Conservation (phyloP, 1,140 invertebrate species). For the Cyphomyrmex costatus region DNA sequence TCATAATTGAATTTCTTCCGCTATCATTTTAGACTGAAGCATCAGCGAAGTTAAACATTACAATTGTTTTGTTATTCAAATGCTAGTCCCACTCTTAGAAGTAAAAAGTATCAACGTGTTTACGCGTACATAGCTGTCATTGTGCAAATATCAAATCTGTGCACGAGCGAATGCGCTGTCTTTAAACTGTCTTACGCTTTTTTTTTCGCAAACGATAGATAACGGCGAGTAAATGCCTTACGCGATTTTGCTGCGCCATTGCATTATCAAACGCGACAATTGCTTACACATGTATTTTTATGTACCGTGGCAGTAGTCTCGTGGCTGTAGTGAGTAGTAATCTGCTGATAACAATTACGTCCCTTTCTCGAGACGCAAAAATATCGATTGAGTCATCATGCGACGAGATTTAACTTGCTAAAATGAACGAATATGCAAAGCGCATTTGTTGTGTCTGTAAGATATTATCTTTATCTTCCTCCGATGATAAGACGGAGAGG, state of each 20-base stretch:
- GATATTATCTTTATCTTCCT: not conserved
- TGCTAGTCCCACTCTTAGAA: not conserved
- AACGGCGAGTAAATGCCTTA: not conserved
- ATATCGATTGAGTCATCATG: slow-evolving; percentile 12
- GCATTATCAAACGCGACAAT: slow-evolving; percentile 17
- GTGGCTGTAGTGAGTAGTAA: slow-evolving; percentile 26
- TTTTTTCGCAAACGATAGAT: not conserved
- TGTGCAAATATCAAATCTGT: not conserved
- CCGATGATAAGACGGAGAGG: not conserved
- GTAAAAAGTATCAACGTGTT: not conserved
- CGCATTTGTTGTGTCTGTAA: not conserved
- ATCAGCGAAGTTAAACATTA: not conserved
- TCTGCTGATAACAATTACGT: slow-evolving; percentile 48
- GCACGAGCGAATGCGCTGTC: not conserved
- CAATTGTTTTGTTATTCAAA: not conserved
- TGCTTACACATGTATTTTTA: not conserved
- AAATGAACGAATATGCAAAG: not conserved
- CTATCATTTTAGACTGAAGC: not conserved
- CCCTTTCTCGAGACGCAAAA: not conserved
- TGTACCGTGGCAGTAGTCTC: not conserved
- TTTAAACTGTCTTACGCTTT: not conserved
- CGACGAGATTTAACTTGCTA: not conserved
- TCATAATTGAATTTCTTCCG: not conserved
- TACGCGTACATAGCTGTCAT: not conserved
- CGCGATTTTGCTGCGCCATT: not conserved